Conservation (phyloP, 2,113 vertebrate genomes). For the Todiramphus chloris region DNA sequence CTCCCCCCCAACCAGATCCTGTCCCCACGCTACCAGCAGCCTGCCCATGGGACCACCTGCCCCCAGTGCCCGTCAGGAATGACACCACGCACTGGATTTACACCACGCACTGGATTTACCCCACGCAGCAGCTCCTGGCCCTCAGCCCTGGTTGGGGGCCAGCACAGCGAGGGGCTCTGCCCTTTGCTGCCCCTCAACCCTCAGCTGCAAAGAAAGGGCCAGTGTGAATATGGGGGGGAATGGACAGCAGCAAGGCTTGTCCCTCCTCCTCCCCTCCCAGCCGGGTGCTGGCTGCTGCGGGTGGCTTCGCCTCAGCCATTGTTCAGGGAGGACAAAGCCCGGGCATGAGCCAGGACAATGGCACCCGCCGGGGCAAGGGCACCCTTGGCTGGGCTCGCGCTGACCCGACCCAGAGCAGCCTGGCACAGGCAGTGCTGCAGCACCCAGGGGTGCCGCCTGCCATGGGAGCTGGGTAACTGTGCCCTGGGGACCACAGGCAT, state of each 20-base stretch:
- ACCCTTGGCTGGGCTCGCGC: neutral
- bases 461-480: neutral
- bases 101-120: neutral
- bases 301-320: neutral
- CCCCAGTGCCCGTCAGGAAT: rapidly evolving
- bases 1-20: neutral
- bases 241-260: rapidly evolving
- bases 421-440: neutral
- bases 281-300: neutral
- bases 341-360: neutral
- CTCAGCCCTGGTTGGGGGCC: neutral
- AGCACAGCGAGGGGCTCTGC: neutral
- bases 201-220: neutral
- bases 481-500: neutral
- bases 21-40: neutral
- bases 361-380: neutral
- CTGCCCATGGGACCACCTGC: neutral
- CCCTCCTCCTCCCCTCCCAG: neutral
- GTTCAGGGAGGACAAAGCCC: neutral
- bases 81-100: rapidly evolving
- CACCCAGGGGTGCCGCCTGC: neutral
- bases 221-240: neutral
- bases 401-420: neutral
- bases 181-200: neutral
- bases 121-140: neutral